These are phyloP conservation scores for Xestobium rufovillosum DNA, from an alignment of 2,888 invertebrate species.

Conservation along the genomic window DNA sequence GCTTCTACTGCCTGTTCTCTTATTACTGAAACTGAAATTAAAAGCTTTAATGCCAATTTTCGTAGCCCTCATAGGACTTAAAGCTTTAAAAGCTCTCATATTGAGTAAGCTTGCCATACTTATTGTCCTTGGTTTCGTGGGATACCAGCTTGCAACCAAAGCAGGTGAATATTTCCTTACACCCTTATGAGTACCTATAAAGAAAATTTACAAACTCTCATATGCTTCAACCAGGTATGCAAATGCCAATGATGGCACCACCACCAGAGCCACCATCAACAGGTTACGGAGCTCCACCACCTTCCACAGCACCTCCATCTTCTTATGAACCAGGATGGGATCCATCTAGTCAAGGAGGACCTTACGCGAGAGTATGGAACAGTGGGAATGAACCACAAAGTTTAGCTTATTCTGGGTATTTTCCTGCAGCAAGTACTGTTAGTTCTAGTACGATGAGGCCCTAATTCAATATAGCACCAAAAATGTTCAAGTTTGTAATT, in stretches of 20 bases:
- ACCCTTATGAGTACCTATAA: too few species aligned
- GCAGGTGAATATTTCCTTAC: slow-evolving; percentile 60
- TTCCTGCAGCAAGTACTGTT: slow-evolving; percentile 56
- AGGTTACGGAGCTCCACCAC: slow-evolving; percentile 62
- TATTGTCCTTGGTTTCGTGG: slow-evolving; percentile 72
- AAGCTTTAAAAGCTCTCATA: slow-evolving; percentile 75
- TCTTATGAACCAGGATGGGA: slow-evolving; percentile 71
- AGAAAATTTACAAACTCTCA: too few species aligned
- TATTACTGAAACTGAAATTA: slow-evolving; percentile 75
- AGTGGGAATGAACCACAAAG: slow-evolving; percentile 47
- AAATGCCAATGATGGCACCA: slow-evolving; percentile 45
- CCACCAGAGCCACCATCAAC: slow-evolving; percentile 52
- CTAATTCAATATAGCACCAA: too few species aligned
- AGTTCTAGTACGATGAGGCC: slow-evolving; percentile 46
- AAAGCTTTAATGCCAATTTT: slow-evolving; percentile 79
- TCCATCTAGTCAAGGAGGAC: slow-evolving; percentile 57
- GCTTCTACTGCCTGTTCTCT: slow-evolving; percentile 67
- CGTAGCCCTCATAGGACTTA: slow-evolving; percentile 68
- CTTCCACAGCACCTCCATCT: slow-evolving; percentile 55
- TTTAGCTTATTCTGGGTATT: slow-evolving; percentile 64
- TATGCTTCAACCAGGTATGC: too few species aligned
- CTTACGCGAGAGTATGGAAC: slow-evolving; percentile 69
- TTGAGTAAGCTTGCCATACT: slow-evolving; percentile 77
- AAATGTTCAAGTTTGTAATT: background rate
- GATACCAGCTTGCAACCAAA: slow-evolving; percentile 72